A percentile compares a stretch with the other conserved stretches of the same genome.
These are phyloP conservation scores for Ctenopoma kingsleyae DNA, from an alignment of 2,797 vertebrate genomes.

Conservation along the genomic window DNA sequence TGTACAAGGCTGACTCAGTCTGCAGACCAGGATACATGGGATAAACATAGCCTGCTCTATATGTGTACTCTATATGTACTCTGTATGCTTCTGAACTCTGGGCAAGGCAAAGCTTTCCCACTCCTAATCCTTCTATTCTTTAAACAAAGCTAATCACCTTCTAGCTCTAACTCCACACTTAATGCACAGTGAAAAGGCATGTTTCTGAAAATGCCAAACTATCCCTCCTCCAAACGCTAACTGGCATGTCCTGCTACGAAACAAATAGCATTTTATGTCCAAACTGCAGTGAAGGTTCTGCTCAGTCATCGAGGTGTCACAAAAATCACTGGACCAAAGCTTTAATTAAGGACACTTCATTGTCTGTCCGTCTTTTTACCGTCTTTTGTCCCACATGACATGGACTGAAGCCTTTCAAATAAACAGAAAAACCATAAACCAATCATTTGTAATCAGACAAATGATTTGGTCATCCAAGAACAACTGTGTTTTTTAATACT, in stretches of 20 bases:
- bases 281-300: background rate
- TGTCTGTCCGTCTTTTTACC: background rate
- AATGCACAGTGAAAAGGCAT: background rate
- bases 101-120: background rate
- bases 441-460: background rate
- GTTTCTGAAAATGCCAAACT: background rate
- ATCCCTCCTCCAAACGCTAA: background rate
- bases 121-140: background rate
- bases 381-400: too few relatives aligned
- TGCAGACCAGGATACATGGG: slow-evolving; percentile 43
- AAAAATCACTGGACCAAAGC: background rate
- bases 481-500: background rate
- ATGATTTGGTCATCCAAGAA: too few relatives aligned
- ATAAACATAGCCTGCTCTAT: background rate
- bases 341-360: background rate
- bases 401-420: too few relatives aligned
- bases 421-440: background rate
- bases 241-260: background rate
- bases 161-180: background rate
- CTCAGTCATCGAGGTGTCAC: background rate
- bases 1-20: slow-evolving; percentile 25
- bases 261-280: background rate
- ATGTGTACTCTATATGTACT: background rate
- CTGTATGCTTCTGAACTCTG: background rate
- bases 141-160: background rate